Base-by-base conservation (phyloP, 1,140 invertebrate genomes). In the Drosophila quadrilineata region DNA sequence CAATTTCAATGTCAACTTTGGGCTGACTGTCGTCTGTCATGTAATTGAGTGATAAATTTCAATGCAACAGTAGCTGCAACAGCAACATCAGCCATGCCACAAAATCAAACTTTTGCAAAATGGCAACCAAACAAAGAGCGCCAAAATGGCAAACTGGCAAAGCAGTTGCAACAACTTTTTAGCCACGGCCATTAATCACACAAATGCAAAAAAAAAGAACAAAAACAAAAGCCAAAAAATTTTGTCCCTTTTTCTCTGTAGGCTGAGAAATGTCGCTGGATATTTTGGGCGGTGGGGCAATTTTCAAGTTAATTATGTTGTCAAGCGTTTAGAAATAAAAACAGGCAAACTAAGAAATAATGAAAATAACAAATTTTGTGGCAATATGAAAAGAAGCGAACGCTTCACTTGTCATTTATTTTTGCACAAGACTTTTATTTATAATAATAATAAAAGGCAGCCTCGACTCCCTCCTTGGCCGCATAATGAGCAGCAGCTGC, bases 41-140 rank as follows among this genome's bases (percentile, higher is more conserved):
- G 73, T 77, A 77, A 84, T 84, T 82, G 77, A 77, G 73, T 73
- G 71, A 84, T 84, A 73, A 73, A 84, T 84, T 76, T 63, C 46
- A 66, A 59, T 59, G 56, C 46, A 66, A 35, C 29, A 59, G 43
- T 69, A n/a, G n/a, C n/a, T n/a, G 45, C 65, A 62, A 10, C 45
- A 35, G 26, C 60, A 38, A 9, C 49, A 31, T 16, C 48, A 17
- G 14, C 26, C 12, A 26, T 6, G 52, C 41, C 46, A 46, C 53
- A 52, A 74, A 69, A 77, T 69, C 57, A 60, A 79, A 82, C 40
- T 62, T 72, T 19, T 21, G n/a, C n/a, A 49, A 60, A 57, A 35
- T 49, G 50, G 28, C 43, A 29, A n/a, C n/a, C n/a, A 54, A 76
- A 62, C 46, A 67, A 76, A 75, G 53, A 50, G 31, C n/a, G 3